Conservation (phyloP, 2,888 invertebrate species). For the Nudaria mundana region DNA sequence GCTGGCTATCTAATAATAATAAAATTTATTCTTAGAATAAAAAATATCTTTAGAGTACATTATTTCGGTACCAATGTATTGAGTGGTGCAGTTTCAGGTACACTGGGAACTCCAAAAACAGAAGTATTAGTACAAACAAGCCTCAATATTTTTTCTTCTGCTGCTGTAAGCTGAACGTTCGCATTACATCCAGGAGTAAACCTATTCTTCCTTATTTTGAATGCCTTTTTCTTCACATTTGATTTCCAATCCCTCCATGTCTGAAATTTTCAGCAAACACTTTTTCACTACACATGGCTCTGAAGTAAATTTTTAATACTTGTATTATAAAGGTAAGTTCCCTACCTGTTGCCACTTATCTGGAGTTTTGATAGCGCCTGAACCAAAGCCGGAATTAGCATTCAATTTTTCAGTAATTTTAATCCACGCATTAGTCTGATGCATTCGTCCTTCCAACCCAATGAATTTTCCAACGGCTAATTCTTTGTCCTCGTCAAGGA, state of each 20-base stretch:
- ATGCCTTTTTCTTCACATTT: slow-evolving; percentile 62
- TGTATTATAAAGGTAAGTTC: too few species aligned
- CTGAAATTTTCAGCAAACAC: slow-evolving; percentile 30
- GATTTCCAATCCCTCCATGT: slow-evolving; percentile 66
- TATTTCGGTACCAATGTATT: slow-evolving; percentile 42
- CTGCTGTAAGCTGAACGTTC: slow-evolving; percentile 51
- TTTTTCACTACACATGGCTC: too few species aligned
- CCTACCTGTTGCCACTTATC: slow-evolving; percentile 61
- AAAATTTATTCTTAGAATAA: too few species aligned
- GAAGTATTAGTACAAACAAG: slow-evolving; percentile 56
- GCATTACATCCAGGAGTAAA: slow-evolving; percentile 53
- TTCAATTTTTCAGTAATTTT: slow-evolving; percentile 61
- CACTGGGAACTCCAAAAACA: slow-evolving; percentile 51
- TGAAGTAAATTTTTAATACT: not conserved
- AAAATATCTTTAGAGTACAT: too few species aligned
- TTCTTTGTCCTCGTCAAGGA: slow-evolving; percentile 57
- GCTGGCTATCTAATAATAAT: too few species aligned
- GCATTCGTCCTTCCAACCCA: slow-evolving; percentile 53
- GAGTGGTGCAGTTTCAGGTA: slow-evolving; percentile 51
- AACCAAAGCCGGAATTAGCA: slow-evolving; percentile 58
- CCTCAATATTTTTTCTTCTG: slow-evolving; percentile 55
- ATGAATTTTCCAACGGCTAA: slow-evolving; percentile 56
- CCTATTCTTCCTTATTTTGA: slow-evolving; percentile 55
- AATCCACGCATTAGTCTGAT: slow-evolving; percentile 59
- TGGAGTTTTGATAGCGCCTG: slow-evolving; percentile 61